phyloP scores from a whole-genome alignment of 1,140 invertebrate genomes.

The Drosophila mauritiana region DNA sequence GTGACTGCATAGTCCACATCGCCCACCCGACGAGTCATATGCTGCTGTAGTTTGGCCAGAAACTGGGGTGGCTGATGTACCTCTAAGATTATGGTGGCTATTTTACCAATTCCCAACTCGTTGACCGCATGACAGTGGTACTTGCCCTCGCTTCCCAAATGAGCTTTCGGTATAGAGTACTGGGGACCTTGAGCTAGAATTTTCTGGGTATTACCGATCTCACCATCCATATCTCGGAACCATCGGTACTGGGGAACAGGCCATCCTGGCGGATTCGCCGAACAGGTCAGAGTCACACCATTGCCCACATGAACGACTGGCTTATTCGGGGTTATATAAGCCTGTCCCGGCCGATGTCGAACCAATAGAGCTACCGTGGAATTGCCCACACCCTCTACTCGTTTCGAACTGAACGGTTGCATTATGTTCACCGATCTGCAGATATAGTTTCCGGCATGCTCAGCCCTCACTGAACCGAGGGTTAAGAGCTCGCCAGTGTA shows the following conservation, averaged over 20 bases:
- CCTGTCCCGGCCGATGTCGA: conserved; percentile 93
- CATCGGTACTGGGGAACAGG: conserved; percentile 94
- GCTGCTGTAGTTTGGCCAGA: conserved; percentile 91
- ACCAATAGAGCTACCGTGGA: conserved; percentile 92
- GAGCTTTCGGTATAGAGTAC: conserved; percentile 93
- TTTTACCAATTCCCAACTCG: conserved; percentile 93
- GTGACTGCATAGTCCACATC: conserved; percentile 92
- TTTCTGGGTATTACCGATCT: conserved; percentile 86
- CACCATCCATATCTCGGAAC: conserved; percentile 91
- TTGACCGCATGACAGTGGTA: conserved; percentile 97
- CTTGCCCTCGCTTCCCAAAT: conserved; percentile 92
- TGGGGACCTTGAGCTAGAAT: conserved; percentile 90
- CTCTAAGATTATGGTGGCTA: conserved; percentile 91
- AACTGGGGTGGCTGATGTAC: conserved; percentile 95
- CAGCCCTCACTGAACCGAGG: conserved; percentile 90
- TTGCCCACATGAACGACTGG: conserved; percentile 94
- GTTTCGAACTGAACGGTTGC: conserved; percentile 88
- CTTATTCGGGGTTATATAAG: conserved; percentile 92
- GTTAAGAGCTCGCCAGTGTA: conserved; percentile 91
- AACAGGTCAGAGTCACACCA: conserved; percentile 93
- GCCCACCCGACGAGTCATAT: conserved; percentile 91
- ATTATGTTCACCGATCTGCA: conserved; percentile 93
- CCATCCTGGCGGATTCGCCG: conserved; percentile 94
- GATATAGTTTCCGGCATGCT: conserved; percentile 93
- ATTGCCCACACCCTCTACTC: conserved; percentile 89